phyloP scores from a whole-genome alignment of 2,113 vertebrate species.

The Edolisoma coerulescens region DNA sequence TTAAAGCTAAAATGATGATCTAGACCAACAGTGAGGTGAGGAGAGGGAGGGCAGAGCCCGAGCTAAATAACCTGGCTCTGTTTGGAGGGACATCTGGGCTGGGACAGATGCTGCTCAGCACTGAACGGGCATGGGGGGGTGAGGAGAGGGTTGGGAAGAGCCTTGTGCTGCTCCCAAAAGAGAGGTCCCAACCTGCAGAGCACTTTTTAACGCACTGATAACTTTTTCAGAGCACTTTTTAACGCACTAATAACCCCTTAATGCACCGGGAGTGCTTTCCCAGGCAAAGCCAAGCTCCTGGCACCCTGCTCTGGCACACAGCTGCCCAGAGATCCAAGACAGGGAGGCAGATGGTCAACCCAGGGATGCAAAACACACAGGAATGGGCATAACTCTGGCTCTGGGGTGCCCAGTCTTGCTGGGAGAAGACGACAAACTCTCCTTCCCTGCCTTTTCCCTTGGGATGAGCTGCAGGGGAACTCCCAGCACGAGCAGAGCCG shows the following conservation, averaged over 20 bases:
- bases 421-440: neutral
- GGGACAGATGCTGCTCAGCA: neutral
- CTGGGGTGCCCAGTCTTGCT: neutral
- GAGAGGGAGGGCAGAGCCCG: neutral
- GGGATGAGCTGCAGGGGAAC: neutral
- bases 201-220: fast-evolving
- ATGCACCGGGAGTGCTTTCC: neutral
- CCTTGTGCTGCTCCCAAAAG: neutral
- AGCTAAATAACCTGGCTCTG: neutral
- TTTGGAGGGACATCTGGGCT: neutral
- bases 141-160: neutral
- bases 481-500: neutral
- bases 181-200: neutral
- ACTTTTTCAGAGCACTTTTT: neutral
- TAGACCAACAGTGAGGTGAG: neutral
- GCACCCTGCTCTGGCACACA: neutral
- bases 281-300: neutral
- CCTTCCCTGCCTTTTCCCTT: neutral
- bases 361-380: neutral
- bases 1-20: neutral
- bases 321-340: neutral
- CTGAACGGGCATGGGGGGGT: fast-evolving
- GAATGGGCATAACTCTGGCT: fast-evolving
- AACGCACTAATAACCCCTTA: neutral
- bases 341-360: neutral